Conservation (phyloP, 2,113 vertebrate species). For the Columba janthina region DNA sequence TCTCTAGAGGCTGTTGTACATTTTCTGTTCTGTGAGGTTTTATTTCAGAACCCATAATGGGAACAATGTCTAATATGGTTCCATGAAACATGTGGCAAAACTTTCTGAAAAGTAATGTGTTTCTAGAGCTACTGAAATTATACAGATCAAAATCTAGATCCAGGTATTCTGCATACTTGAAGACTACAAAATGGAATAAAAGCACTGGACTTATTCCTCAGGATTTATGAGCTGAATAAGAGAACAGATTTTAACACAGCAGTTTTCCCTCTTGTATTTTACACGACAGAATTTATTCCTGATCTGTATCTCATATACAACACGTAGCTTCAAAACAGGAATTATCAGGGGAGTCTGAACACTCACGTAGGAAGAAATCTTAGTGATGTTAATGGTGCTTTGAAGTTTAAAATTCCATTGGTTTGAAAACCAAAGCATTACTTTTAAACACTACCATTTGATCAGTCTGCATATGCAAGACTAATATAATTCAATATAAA, state of each 20-base stretch:
- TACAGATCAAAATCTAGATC: neutral
- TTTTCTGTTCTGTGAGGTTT: neutral
- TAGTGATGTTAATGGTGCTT: neutral
- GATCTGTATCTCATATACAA: neutral
- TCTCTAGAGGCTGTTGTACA: slow-evolving; percentile 70
- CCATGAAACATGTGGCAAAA: neutral
- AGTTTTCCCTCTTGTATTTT: neutral
- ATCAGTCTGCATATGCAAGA: neutral
- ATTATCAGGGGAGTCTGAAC: neutral
- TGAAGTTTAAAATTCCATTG: neutral
- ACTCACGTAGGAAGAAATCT: neutral
- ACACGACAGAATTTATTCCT: neutral
- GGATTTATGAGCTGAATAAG: neutral
- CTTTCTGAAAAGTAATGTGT: neutral
- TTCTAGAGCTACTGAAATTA: neutral
- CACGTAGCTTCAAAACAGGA: neutral
- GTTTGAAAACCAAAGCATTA: neutral
- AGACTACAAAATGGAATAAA: neutral
- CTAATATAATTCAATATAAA: no score
- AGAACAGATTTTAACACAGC: neutral
- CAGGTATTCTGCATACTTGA: neutral
- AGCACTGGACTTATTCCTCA: neutral
- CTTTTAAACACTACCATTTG: neutral
- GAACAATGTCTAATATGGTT: neutral
- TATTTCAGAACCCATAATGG: neutral